Conservation (phyloP, 2,888 invertebrate species). For the Stenodera caucasica region DNA sequence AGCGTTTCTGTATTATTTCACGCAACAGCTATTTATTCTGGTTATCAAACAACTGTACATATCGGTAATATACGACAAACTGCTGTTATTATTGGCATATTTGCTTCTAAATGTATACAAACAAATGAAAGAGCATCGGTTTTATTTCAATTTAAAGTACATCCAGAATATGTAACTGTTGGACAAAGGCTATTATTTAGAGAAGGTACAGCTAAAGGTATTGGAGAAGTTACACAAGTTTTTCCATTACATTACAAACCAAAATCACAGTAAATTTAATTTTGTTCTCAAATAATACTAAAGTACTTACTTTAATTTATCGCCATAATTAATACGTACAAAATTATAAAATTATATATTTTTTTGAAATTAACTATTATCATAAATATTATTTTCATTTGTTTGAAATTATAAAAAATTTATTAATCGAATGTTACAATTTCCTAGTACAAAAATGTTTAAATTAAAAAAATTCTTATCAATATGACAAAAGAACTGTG, state of each 20-base stretch:
- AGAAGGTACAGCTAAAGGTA: constrained; percentile 83
- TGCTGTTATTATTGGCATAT: constrained; percentile 81
- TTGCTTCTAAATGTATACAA: constrained; percentile 66
- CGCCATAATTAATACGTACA: constrained; percentile 7
- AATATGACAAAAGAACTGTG: constrained; percentile 35
- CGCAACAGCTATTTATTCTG: constrained; percentile 78
- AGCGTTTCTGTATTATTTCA: constrained; percentile 88
- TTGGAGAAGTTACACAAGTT: constrained; percentile 79
- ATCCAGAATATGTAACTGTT: constrained; percentile 84
- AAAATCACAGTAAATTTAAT: neutral
- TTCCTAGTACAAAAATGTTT: neutral
- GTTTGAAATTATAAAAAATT: neutral
- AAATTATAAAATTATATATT: neutral
- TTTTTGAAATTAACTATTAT: neutral
- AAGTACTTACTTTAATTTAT: neutral
- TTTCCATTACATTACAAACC: constrained; percentile 58
- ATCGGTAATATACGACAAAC: constrained; percentile 96
- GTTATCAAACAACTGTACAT: constrained; percentile 91
- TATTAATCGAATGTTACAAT: constrained; percentile 2
- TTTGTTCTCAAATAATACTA: neutral
- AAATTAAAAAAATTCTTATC: constrained; percentile 19
- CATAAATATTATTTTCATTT: neutral
- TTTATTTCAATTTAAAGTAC: constrained; percentile 82
- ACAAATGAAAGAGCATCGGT: constrained; percentile 87
- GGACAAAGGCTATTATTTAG: constrained; percentile 81